phyloP scores from a whole-genome alignment of 2,113 vertebrate genomes.

The Syngnathoides biaculeatus region DNA sequence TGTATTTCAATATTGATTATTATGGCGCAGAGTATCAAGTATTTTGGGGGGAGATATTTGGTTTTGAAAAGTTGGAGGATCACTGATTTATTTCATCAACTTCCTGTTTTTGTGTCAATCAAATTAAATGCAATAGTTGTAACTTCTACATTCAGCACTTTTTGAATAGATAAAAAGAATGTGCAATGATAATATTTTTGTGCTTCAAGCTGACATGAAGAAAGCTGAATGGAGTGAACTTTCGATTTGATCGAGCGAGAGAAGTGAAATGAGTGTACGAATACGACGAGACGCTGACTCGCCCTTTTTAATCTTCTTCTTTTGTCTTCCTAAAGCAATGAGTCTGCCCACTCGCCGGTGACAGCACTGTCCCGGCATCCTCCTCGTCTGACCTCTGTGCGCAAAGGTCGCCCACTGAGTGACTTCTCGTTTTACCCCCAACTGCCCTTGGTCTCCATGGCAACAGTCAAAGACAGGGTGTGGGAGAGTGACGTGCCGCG shows the following conservation, averaged over 20 bases:
- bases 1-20: no score
- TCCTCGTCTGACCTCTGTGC: slow-evolving; percentile 34
- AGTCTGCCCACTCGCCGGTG: slow-evolving; percentile 38
- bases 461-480: slow-evolving; percentile 43
- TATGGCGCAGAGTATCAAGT: no score
- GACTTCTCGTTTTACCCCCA: slow-evolving; percentile 10
- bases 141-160: no score
- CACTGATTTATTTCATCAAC: no score
- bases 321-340: slow-evolving; percentile 22
- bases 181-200: no score
- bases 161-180: no score
- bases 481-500: slow-evolving; percentile 6
- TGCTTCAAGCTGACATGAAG: no score
- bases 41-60: no score
- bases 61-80: no score
- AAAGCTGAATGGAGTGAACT: neutral
- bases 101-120: no score
- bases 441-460: slow-evolving; percentile 34
- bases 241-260: neutral
- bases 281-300: slow-evolving; percentile 17
- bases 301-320: slow-evolving; percentile 17
- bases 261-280: neutral
- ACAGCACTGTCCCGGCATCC: slow-evolving; percentile 40
- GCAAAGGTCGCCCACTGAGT: slow-evolving; percentile 29
- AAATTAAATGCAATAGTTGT: no score